Percentiles rank a stretch among this genome's conserved stretches.
phyloP scores from a whole-genome alignment of 2,888 invertebrate species.

The Drosophila dives region DNA sequence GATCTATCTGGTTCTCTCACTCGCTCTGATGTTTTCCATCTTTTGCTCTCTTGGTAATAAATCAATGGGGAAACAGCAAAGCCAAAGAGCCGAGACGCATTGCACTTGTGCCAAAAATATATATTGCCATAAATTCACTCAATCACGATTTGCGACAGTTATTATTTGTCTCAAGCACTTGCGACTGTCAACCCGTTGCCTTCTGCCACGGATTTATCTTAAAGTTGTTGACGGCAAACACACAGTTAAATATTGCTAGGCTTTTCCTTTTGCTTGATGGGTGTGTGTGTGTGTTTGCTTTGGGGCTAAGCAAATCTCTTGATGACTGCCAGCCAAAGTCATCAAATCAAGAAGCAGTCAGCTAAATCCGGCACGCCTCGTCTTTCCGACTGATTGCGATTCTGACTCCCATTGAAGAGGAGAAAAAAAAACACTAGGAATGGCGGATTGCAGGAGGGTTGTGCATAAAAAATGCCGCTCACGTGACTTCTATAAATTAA shows the following conservation, averaged over 20 bases:
- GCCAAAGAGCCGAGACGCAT: slow-evolving; percentile 39
- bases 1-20: slow-evolving; percentile 4
- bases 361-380: slow-evolving; percentile 51
- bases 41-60: slow-evolving; percentile 40
- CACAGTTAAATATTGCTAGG: not conserved
- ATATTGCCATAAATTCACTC: slow-evolving; percentile 65
- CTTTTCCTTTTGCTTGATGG: not conserved
- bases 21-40: not conserved
- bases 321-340: slow-evolving; percentile 49
- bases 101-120: slow-evolving; percentile 51
- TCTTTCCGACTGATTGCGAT: slow-evolving; percentile 48
- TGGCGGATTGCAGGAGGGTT: not conserved
- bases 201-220: slow-evolving; percentile 22
- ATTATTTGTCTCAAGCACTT: slow-evolving; percentile 67
- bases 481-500: slow-evolving; percentile 77
- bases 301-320: slow-evolving; percentile 36
- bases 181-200: slow-evolving; percentile 45
- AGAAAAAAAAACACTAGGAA: not conserved
- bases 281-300: slow-evolving; percentile 12
- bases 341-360: slow-evolving; percentile 64
- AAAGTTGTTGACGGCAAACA: not conserved
- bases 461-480: slow-evolving; percentile 71
- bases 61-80: slow-evolving; percentile 33
- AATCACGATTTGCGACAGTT: slow-evolving; percentile 72
- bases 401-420: not conserved